Evolutionary conservation across 2,888 invertebrate species (phyloP), one percentile per base, ranked within the genome.

Genomic region (Prosopocoilus inquinatus): DNA sequence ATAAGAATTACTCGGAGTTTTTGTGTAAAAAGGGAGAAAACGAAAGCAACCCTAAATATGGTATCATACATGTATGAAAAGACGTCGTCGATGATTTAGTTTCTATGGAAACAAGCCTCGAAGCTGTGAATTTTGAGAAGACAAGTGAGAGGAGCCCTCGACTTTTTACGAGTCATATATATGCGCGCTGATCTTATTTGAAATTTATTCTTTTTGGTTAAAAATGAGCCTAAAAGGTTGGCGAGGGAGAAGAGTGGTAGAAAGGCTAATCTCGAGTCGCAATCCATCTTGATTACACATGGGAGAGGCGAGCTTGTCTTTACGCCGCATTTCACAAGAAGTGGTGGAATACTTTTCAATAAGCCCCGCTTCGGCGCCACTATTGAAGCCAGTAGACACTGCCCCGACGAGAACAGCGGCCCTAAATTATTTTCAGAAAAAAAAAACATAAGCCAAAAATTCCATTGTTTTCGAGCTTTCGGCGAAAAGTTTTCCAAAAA

Each of bases 201-300:
- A 60, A 65, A 65, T 65, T 65, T 65, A 65, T 65, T 65, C 55
- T 62, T 60, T 62, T 63, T 39, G 63, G 62, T 65, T 65, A 65
- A 65, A 65, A 65, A 65, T 64, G 64, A 57, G 60, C 55, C 60
- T 60, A 62, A 63, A 60, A 59, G 58, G 61, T 61, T 61, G 57
- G 51, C 51, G 68, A 71, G 53, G 53, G 58, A 47, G 50, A 44
- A 59, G 62, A 59, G 59, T 58, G 63, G 66, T 64, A 62, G 68
- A 70, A 65, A 68, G 70, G 69, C 72, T 72, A 72, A 71, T 72
- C 73, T 72, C 68, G 68, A 70, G 68, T 67, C 67, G 71, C 73
- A 73, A 74, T 74, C 72, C 72, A 73, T 74, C 73, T 73, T 73
- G 74, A 74, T 74, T 73, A 72, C 72, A 74, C 72, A 70, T 70